Percentiles rank a stretch among this genome's conserved stretches.
Conservation (phyloP, 2,113 vertebrate genomes). For the Sinocyclocheilus maitianheensis region DNA sequence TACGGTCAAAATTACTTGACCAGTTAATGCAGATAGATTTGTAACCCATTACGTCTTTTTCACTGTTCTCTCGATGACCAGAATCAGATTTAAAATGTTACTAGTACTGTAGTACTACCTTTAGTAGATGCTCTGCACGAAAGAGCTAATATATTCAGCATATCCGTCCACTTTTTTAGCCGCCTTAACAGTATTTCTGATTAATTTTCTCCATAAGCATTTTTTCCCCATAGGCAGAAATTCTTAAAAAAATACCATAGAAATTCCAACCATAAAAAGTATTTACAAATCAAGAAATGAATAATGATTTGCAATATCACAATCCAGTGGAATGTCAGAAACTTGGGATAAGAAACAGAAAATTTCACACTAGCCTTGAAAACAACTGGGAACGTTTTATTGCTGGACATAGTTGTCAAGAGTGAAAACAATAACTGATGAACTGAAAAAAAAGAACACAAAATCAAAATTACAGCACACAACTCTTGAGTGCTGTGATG, state of each 20-base stretch:
- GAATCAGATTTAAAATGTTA: neutral
- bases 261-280: neutral
- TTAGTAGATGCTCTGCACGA: neutral
- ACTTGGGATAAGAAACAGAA: slow-evolving; percentile 46
- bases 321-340: neutral
- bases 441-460: slow-evolving; percentile 78
- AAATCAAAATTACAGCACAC: slow-evolving; percentile 79
- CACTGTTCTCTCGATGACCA: slow-evolving; percentile 25
- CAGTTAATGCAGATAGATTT: neutral
- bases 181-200: neutral
- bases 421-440: slow-evolving; percentile 76
- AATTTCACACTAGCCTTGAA: slow-evolving; percentile 65
- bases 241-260: neutral
- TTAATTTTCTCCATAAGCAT: neutral
- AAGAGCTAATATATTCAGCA: neutral
- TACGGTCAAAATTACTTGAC: neutral
- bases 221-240: neutral
- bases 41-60: neutral
- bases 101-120: neutral
- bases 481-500: slow-evolving; percentile 73
- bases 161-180: neutral
- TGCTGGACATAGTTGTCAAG: slow-evolving; percentile 93
- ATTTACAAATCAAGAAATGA: neutral
- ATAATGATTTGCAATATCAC: neutral
- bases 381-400: slow-evolving; percentile 95